phyloP scores from a whole-genome alignment of 2,113 vertebrate genomes.

The Nothocercus julius region DNA sequence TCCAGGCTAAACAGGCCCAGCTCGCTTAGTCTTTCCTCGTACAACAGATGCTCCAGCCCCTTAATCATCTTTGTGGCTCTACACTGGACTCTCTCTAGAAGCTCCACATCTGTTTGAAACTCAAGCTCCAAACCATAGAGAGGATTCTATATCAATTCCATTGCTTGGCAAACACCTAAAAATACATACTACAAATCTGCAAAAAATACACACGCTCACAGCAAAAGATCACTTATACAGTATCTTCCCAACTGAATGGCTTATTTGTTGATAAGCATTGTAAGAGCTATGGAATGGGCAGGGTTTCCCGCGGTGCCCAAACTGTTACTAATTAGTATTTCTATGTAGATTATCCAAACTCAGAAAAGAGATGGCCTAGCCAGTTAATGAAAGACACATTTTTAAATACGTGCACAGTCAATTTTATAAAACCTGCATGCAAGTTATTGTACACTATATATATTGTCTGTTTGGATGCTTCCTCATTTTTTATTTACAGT shows the following conservation, averaged over 20 bases:
- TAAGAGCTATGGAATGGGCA: neutral
- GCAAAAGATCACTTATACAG: neutral
- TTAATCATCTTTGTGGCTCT: no score
- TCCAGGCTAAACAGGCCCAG: no score
- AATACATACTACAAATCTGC: neutral
- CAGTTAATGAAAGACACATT: constrained; percentile 25
- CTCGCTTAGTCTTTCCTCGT: no score
- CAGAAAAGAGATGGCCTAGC: constrained; percentile 6
- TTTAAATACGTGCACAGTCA: neutral
- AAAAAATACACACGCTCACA: neutral
- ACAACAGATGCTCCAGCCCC: no score
- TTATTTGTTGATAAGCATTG: neutral
- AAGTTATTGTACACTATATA: neutral
- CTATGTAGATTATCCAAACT: constrained; percentile 18
- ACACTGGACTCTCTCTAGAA: no score
- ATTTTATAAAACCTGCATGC: neutral
- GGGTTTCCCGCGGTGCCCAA: neutral
- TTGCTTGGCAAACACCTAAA: neutral
- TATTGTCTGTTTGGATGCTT: neutral
- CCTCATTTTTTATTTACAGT: neutral
- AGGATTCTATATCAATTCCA: neutral
- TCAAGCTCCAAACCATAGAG: neutral
- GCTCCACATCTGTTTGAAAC: neutral
- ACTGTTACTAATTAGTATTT: constrained; percentile 46
- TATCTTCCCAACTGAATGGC: neutral